Base-by-base conservation (phyloP, 2,888 invertebrate genomes). In the Synergus gifuensis region DNA sequence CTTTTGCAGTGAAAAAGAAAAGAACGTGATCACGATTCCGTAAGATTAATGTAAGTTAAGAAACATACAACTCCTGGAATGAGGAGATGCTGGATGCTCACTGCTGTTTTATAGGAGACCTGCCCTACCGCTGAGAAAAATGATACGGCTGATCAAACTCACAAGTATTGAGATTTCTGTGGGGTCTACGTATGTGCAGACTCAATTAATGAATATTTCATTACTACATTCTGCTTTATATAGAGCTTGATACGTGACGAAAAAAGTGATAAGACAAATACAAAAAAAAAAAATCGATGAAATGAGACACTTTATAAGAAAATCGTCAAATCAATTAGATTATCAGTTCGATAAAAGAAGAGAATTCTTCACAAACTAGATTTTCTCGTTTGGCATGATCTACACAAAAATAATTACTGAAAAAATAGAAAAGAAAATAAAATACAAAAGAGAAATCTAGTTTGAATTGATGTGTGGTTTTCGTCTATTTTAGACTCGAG, bases 21-120 rank as follows among this genome's bases (percentile, higher is more conserved):
- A 36, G 3, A 67, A 46, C 12, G n/a, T 66, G 4, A 67, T 22
- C 11, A 73, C 28, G 8, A 73, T 73, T 54, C 49, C 16, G 4
- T 22, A 54, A 28, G 9, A 28, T 36, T 49, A 73, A 54, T 73
- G 36, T 69, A 28, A n/a, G 28, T 73, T 54, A 54, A 73, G 8
- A 73, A 73, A 40, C 49, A 63, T 36, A 63, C 77, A 76, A 84
- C 84, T 83, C 64, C 77, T 78, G 83, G 76, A 89, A 80, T 89
- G 88, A 69, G 86, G 85, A 83, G 87, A 86, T 86, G 84, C 86
- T 89, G 87, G 86, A 87, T 86, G 86, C 81, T 85, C 86, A 77
- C 86, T 82, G 85, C 86, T 82, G 85, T 88, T 89, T 90, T 90
- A 90, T 89, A 89, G 79, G 79, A 63, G 60, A 80, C 80, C 67